Conservation (phyloP, 2,113 vertebrate genomes). For the Marmota monax region DNA sequence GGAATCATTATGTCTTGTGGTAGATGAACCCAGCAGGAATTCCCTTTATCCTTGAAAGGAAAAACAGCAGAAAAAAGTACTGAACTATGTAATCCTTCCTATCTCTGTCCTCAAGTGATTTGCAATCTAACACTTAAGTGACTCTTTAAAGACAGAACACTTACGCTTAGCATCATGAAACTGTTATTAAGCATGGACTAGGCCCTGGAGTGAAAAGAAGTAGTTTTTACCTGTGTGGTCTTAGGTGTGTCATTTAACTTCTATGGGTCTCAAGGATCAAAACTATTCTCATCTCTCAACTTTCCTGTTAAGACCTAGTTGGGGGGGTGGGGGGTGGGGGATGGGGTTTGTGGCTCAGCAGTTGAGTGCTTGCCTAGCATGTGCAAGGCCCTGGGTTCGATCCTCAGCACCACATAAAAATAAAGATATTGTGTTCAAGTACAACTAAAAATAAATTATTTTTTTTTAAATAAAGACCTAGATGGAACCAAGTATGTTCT, state of each 20-base stretch:
- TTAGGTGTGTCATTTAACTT: background rate
- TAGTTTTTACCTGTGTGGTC: background rate
- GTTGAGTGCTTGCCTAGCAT: too few species aligned
- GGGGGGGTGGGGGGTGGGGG: background rate
- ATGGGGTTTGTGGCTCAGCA: too few species aligned
- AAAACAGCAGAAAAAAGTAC: background rate
- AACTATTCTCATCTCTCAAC: background rate
- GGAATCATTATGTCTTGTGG: background rate
- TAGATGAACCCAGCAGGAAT: background rate
- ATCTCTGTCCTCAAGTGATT: background rate
- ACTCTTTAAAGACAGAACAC: background rate
- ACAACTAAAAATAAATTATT: too few species aligned
- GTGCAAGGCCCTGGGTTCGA: too few species aligned
- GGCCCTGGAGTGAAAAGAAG: background rate
- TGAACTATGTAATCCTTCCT: background rate
- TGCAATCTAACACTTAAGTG: background rate
- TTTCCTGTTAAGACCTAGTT: background rate
- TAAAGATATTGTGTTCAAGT: too few species aligned
- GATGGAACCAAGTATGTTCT: background rate
- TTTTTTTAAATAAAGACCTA: background rate
- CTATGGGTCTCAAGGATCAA: background rate
- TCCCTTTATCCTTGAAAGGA: background rate
- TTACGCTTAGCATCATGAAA: background rate
- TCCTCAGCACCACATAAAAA: too few species aligned
- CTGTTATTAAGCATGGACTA: background rate